Percentiles rank a stretch among this genome's conserved stretches.
These are phyloP conservation scores for Acheta domesticus DNA, from an alignment of 2,888 invertebrate genomes.

Conservation along the genomic window DNA sequence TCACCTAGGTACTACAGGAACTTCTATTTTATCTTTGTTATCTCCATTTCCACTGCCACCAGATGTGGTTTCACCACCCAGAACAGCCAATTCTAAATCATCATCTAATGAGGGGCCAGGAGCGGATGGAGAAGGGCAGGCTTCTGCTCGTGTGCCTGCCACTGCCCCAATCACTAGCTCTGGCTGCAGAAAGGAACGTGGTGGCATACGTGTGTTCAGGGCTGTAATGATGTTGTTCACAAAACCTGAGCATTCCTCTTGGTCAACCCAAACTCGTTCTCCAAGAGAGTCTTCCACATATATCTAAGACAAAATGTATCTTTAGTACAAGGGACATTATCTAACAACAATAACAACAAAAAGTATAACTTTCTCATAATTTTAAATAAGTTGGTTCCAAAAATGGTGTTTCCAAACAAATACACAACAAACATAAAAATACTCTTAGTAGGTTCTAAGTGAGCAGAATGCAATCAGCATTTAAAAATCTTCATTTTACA, in stretches of 20 bases:
- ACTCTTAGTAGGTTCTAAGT: too few species aligned
- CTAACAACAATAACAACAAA: too few species aligned
- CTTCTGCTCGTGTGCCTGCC: conserved; percentile 26
- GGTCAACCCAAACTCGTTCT: conserved; percentile 92
- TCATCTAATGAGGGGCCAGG: not conserved
- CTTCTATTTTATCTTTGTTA: conserved; percentile 45
- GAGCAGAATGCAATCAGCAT: too few species aligned
- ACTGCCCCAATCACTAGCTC: conserved; percentile 21
- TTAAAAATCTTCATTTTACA: too few species aligned
- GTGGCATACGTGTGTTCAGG: conserved; percentile 75
- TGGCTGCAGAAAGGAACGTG: conserved; percentile 64
- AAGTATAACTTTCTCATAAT: too few species aligned
- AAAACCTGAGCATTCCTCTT: conserved; percentile 83
- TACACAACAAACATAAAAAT: too few species aligned
- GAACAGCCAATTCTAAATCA: conserved; percentile 23
- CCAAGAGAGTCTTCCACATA: conserved; percentile 93
- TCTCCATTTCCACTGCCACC: conserved; percentile 48
- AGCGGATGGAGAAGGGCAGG: conserved; percentile 32
- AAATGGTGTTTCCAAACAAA: too few species aligned
- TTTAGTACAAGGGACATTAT: too few species aligned
- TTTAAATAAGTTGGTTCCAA: too few species aligned
- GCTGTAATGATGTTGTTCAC: conserved; percentile 87
- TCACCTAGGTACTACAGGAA: conserved; percentile 37
- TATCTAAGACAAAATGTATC: conserved; percentile 53
- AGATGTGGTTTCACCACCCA: conserved; percentile 46